Conservation (phyloP, 2,113 vertebrate genomes). For the Pachypanchax playfairii region DNA sequence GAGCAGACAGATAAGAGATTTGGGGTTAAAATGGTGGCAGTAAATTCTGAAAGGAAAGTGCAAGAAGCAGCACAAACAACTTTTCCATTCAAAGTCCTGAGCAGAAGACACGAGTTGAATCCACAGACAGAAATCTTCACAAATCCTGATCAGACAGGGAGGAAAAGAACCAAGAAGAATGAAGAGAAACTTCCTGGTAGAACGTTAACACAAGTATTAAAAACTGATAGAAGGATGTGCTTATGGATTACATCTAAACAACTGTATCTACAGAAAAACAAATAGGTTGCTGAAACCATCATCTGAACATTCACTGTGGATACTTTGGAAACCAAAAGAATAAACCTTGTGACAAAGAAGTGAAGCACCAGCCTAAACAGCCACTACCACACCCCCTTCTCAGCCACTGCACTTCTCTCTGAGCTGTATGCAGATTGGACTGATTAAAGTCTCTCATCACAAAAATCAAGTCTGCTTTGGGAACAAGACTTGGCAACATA, state of each 20-base stretch:
- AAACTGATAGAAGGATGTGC: slow-evolving; percentile 7
- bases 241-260: slow-evolving; percentile 47
- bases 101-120: slow-evolving; percentile 45
- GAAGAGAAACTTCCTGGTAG: background rate
- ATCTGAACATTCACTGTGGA: slow-evolving; percentile 8
- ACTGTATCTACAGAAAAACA: slow-evolving; percentile 18
- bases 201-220: background rate
- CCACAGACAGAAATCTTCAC: slow-evolving; percentile 50
- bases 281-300: slow-evolving; percentile 5
- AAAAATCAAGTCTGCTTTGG: slow-evolving; percentile 54
- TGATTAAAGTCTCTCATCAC: slow-evolving; percentile 60
- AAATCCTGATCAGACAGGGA: slow-evolving; percentile 4
- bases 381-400: slow-evolving; percentile 72
- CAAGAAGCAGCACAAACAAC: slow-evolving; percentile 25
- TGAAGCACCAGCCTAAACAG: slow-evolving; percentile 61
- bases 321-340: slow-evolving; percentile 26
- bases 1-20: slow-evolving; percentile 62
- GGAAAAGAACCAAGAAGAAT: slow-evolving; percentile 11
- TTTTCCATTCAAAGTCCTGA: slow-evolving; percentile 44
- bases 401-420: slow-evolving; percentile 46
- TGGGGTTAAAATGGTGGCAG: slow-evolving; percentile 24
- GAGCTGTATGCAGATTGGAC: slow-evolving; percentile 56
- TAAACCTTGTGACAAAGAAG: slow-evolving; percentile 39
- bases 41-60: slow-evolving; percentile 41
- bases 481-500: slow-evolving; percentile 57